Base-by-base conservation (phyloP, 2,113 vertebrate genomes). In the Terrapene triunguis region DNA sequence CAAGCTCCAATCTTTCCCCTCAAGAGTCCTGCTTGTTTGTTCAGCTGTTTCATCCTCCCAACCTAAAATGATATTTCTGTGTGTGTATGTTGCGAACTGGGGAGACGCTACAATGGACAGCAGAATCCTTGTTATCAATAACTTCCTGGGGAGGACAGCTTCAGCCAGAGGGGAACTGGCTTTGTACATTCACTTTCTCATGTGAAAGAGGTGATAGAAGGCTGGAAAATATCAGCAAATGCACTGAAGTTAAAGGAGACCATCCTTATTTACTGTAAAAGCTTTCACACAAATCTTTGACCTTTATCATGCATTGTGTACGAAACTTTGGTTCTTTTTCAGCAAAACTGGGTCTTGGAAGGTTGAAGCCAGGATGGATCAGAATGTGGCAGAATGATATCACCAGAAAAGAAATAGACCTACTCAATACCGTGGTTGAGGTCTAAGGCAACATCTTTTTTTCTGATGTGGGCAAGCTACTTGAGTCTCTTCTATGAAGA, bases 361-460 rank as follows among this genome's bases (percentile, higher is more conserved):
- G 85, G 24, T n/a, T 85, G 84, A 79, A 87, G 27, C 13, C 55
- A 21, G 79, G 50, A 13, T 5, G 24, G 3, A 47, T 19, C 59
- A 10, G 51, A 38, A 4, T 9, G 9, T 80, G 72, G 22, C 82
- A 38, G 55, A 81, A 84, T 89, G 38, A 48, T 57, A 29, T 35
- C 59, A 76, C 16, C 51, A 86, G 69, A 9, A 53, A 69, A 78
- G 89, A 86, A 59, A 48, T 54, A 87, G 90, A 14, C 80, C 8
- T 80, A 0, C 1, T 65, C 17, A 65, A 14, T 69, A 59, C 54
- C 12, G 80, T 29, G 72, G 2, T 86, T 0, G 1, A 0, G 57
- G 19, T 38, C 87, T 89, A 59, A 54, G 54, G 32, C 7, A 35
- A 25, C 16, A 8, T 91, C 4, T 81, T 0, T 65, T 65, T 87